Percentiles rank a stretch among this genome's conserved stretches.
Conservation (phyloP, 2,797 vertebrate species). For the Notamacropus eugenii region DNA sequence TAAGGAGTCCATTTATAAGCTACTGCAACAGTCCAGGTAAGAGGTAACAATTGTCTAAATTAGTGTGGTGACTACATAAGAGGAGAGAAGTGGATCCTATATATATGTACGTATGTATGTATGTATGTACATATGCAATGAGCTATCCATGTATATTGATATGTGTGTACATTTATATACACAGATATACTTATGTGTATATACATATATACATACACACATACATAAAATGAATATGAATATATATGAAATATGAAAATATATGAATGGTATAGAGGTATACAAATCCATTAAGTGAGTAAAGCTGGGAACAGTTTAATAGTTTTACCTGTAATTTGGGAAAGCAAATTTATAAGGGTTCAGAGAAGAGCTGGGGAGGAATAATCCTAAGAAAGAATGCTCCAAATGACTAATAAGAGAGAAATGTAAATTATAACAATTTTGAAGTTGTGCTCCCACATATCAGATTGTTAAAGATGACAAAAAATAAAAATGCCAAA, state of each 20-base stretch:
- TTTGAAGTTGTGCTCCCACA: not conserved
- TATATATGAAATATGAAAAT: no score
- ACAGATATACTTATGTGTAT: no score
- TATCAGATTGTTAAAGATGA: not conserved
- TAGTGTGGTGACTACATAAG: not conserved
- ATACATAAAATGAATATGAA: no score
- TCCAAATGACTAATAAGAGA: no score
- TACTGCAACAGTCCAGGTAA: not conserved
- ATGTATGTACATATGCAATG: no score
- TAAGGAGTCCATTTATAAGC: not conserved
- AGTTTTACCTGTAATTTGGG: no score
- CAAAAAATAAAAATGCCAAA: not conserved
- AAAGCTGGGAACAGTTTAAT: not conserved
- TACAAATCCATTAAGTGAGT: not conserved
- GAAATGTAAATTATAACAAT: not conserved
- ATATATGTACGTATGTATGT: fast-evolving
- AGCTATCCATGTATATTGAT: no score
- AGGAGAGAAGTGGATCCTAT: not conserved
- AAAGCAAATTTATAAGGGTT: no score
- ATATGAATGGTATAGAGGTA: not conserved
- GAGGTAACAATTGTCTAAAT: not conserved
- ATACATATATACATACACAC: not conserved
- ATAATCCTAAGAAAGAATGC: no score
- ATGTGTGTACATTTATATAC: not conserved
- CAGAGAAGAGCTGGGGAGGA: no score